Conservation (phyloP, 2,797 vertebrate species). For the Sardinella longiceps region DNA sequence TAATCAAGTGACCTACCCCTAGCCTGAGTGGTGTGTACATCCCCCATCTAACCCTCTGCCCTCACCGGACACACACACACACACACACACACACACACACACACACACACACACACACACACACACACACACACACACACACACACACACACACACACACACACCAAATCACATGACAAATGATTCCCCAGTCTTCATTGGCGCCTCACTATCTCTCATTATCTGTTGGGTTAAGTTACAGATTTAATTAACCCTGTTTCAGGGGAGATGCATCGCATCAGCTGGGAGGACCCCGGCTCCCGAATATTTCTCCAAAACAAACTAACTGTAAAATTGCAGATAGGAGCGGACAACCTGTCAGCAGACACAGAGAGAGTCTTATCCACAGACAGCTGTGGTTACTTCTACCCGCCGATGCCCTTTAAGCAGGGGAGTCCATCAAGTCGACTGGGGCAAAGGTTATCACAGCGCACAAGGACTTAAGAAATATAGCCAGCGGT, state of each 20-base stretch:
- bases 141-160: neutral
- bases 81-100: neutral
- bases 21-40: neutral
- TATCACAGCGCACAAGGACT: neutral
- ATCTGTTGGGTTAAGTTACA: conserved; percentile 52
- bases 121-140: neutral
- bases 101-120: neutral
- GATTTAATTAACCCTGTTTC: conserved; percentile 57
- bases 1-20: neutral
- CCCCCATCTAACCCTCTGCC: neutral
- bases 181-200: conserved; percentile 53
- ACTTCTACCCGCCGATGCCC: neutral
- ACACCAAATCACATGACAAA: conserved; percentile 53
- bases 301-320: neutral
- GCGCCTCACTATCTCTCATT: conserved; percentile 54
- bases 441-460: neutral
- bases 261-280: neutral
- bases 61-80: neutral
- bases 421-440: neutral
- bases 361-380: neutral
- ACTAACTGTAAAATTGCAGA: conserved; percentile 26
- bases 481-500: neutral
- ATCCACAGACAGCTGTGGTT: neutral
- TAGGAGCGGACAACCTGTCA: neutral
- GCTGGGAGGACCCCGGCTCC: neutral